Percentiles rank a stretch among this genome's conserved stretches.
Conservation (phyloP, 92 coral and sea anemone genomes). For the Epizoanthus ramosus region DNA sequence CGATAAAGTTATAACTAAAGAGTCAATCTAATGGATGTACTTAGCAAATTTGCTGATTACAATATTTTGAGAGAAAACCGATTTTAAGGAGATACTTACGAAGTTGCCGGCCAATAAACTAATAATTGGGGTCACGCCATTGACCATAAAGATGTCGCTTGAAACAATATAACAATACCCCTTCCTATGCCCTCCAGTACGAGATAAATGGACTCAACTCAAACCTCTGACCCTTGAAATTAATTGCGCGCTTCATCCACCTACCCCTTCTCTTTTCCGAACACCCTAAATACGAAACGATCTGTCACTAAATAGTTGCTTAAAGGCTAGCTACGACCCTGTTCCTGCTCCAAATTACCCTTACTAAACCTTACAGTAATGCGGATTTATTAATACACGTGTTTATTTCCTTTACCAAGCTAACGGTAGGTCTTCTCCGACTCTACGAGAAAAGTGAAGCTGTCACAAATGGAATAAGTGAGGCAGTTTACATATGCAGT, state of each 20-base stretch:
- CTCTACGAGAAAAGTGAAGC: slow-evolving; percentile 28
- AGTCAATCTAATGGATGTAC: no score
- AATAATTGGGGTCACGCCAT: no score
- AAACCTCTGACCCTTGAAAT: no score
- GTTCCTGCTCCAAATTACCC: background rate
- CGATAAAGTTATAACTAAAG: no score
- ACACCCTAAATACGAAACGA: background rate
- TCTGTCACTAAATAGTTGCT: background rate
- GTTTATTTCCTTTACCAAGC: slow-evolving; percentile 14
- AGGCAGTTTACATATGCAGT: slow-evolving; percentile 24
- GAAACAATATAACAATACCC: no score
- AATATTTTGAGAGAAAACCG: no score
- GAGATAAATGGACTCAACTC: background rate
- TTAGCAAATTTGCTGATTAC: no score
- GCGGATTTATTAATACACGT: slow-evolving; percentile 14
- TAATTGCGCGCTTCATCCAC: no score
- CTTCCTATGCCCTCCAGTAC: no score
- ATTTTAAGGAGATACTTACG: no score
- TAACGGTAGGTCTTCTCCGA: slow-evolving; percentile 3
- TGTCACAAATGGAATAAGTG: slow-evolving; percentile 8
- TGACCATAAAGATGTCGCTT: no score
- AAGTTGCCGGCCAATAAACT: no score
- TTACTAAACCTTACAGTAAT: slow-evolving; percentile 2
- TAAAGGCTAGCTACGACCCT: slow-evolving; percentile 12
- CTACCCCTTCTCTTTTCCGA: background rate